Percentiles rank a stretch among this genome's conserved stretches.
phyloP scores from a whole-genome alignment of 2,888 invertebrate genomes.

The Melinopterus prodromus region DNA sequence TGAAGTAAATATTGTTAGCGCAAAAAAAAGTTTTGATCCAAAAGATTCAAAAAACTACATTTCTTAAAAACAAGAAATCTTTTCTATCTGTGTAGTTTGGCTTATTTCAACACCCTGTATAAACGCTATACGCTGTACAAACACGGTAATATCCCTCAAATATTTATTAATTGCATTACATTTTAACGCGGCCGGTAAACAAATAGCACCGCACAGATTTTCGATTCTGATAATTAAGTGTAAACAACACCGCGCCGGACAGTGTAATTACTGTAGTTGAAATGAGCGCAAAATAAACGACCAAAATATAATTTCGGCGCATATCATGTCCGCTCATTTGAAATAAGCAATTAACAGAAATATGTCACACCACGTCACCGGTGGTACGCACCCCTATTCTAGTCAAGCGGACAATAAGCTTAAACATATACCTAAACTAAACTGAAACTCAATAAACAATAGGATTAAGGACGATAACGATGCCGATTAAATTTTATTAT shows the following conservation, averaged over 20 bases:
- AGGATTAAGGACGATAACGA: no score
- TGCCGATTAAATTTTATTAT: no score
- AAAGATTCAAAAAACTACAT: no score
- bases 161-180: neutral
- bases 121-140: no score
- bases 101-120: no score
- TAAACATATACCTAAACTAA: no score
- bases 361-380: slow-evolving; percentile 42
- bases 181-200: slow-evolving; percentile 26
- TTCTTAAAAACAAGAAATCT: no score
- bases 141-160: neutral
- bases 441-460: no score
- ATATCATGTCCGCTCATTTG: slow-evolving; percentile 43
- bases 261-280: slow-evolving; percentile 24
- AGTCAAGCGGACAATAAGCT: slow-evolving; percentile 14
- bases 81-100: no score
- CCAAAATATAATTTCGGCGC: slow-evolving; percentile 44
- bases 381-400: slow-evolving; percentile 20
- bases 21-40: no score
- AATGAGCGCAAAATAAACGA: slow-evolving; percentile 38
- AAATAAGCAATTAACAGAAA: slow-evolving; percentile 50
- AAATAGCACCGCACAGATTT: slow-evolving; percentile 36
- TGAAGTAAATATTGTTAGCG: no score
- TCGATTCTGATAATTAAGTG: slow-evolving; percentile 33
- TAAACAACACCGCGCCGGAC: slow-evolving; percentile 29